phyloP scores from a whole-genome alignment of 2,888 invertebrate species.

The Malacosoma neustria region DNA sequence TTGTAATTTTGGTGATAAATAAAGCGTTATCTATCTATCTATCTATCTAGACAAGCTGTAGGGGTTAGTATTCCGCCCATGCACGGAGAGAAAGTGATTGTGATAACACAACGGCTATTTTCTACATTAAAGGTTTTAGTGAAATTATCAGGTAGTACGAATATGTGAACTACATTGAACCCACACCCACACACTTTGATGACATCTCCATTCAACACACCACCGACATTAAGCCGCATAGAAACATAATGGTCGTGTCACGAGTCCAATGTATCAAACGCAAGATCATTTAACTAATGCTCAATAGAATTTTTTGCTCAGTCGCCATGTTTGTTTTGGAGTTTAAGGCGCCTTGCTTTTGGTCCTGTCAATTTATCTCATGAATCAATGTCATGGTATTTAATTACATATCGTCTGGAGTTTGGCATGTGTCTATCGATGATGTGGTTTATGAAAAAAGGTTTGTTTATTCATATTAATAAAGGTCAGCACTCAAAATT shows the following conservation, averaged over 20 bases:
- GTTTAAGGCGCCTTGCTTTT: not conserved
- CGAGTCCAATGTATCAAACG: not conserved
- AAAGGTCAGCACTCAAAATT: too few species aligned
- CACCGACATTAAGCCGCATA: not conserved
- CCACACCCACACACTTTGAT: not conserved
- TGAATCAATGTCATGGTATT: not conserved
- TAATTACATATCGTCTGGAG: not conserved
- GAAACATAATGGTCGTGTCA: not conserved
- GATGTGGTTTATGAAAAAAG: not conserved
- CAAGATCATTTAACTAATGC: not conserved
- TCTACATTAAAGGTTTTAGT: too few species aligned
- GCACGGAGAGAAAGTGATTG: too few species aligned
- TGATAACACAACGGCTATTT: too few species aligned
- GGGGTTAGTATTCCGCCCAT: too few species aligned
- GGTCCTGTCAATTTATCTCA: not conserved
- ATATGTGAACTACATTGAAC: not conserved
- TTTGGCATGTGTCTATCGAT: not conserved
- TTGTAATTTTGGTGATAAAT: too few species aligned
- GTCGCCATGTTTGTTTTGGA: not conserved
- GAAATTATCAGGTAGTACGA: not conserved
- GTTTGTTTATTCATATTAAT: not conserved
- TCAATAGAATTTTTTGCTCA: not conserved
- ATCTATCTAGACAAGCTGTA: too few species aligned
- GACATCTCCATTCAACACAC: not conserved
- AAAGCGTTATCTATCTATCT: too few species aligned